Evolutionary conservation across 2,888 invertebrate species (phyloP).

Genomic region (Acrobasis suavella): DNA sequence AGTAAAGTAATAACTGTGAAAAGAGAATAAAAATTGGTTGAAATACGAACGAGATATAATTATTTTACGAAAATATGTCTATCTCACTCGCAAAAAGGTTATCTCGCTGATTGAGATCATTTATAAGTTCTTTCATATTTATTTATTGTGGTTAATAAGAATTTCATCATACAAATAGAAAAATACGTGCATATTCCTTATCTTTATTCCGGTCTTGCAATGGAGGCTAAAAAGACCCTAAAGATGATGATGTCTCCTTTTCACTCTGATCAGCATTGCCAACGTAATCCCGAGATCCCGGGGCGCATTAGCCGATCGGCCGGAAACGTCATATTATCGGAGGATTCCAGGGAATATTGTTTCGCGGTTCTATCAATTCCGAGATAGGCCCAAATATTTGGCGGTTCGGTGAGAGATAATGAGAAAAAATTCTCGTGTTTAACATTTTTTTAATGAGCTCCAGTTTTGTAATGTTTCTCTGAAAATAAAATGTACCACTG

Average conservation of each 20-base stretch:
- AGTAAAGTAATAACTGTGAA: too few species aligned
- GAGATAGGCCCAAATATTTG: conserved; percentile 29
- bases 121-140: too few species aligned
- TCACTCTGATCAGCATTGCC: background rate
- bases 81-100: too few species aligned
- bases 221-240: background rate
- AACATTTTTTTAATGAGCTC: conserved; percentile 16
- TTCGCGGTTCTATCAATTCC: conserved; percentile 61
- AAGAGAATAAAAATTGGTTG: too few species aligned
- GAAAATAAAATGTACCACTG: too few species aligned
- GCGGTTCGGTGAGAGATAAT: conserved; percentile 14
- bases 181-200: too few species aligned
- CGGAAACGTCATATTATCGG: conserved; percentile 69
- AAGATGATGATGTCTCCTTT: background rate
- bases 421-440: conserved; percentile 15
- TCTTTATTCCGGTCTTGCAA: too few species aligned
- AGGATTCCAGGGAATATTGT: conserved; percentile 61
- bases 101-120: too few species aligned
- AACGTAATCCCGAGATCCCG: conserved; percentile 43
- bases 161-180: too few species aligned
- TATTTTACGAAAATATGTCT: too few species aligned
- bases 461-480: background rate
- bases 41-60: too few species aligned
- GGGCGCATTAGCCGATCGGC: conserved; percentile 56
- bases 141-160: too few species aligned